Percentiles rank a stretch among this genome's conserved stretches.
phyloP scores from a whole-genome alignment of 2,797 vertebrate species.

The Lagodon rhomboides region DNA sequence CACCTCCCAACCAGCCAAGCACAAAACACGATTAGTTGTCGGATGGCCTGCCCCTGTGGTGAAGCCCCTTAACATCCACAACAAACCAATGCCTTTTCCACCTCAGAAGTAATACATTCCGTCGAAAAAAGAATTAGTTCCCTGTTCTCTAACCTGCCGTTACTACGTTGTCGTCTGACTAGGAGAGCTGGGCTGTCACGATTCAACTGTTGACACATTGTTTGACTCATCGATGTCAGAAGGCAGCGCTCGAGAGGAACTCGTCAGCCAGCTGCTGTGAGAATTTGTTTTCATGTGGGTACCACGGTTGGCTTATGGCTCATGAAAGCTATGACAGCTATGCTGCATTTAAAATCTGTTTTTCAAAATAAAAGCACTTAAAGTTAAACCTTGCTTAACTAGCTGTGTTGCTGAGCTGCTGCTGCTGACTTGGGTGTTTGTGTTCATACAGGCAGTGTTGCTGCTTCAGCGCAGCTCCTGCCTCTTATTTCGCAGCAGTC shows the following conservation, averaged over 20 bases:
- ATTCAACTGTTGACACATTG: neutral
- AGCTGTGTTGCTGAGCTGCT: no score
- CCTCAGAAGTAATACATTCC: constrained; percentile 1
- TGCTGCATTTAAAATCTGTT: neutral
- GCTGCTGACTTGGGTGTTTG: no score
- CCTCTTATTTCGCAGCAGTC: no score
- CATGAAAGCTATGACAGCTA: neutral
- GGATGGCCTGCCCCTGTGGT: neutral
- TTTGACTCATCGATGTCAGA: constrained; percentile 7
- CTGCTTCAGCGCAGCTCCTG: no score
- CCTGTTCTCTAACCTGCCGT: neutral
- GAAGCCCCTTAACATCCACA: constrained; percentile 8
- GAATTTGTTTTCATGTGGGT: neutral
- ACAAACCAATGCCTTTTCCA: neutral
- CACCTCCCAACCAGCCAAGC: neutral
- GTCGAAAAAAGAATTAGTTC: neutral
- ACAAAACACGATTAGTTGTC: constrained; percentile 5
- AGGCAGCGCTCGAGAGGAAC: neutral
- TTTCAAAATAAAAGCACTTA: constrained; percentile 1
- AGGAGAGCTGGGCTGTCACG: neutral
- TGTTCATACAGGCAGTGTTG: no score
- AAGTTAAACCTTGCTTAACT: neutral
- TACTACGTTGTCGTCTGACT: neutral
- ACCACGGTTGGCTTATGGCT: neutral
- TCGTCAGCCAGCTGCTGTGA: neutral